Conservation (phyloP, 2,113 vertebrate genomes). For the Centropristis striata region DNA sequence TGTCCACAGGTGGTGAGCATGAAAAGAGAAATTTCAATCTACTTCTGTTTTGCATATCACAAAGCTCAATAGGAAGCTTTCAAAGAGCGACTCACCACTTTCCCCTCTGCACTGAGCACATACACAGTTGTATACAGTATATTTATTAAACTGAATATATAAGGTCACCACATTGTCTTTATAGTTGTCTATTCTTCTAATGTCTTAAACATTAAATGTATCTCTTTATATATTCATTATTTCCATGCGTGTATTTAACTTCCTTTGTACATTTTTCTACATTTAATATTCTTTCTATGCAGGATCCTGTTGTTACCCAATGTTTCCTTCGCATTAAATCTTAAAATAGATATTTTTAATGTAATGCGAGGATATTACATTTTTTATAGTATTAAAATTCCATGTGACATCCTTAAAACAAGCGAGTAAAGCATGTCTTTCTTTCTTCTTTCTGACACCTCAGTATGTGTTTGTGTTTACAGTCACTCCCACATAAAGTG, state of each 20-base stretch:
- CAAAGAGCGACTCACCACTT: neutral
- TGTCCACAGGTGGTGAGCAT: slow-evolving; percentile 56
- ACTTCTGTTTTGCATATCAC: slow-evolving; percentile 22
- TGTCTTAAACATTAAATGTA: neutral
- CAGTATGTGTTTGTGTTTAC: slow-evolving; percentile 71
- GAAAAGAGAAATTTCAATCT: slow-evolving; percentile 29
- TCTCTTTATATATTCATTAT: neutral
- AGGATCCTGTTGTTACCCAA: neutral
- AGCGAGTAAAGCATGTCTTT: slow-evolving; percentile 14
- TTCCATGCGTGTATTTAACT: neutral
- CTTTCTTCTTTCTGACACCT: slow-evolving; percentile 54
- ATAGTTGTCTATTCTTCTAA: neutral
- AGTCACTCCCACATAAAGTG: slow-evolving; percentile 71
- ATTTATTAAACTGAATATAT: slow-evolving; percentile 1
- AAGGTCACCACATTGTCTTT: neutral
- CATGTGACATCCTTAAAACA: slow-evolving; percentile 33
- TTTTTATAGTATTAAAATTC: slow-evolving; percentile 23
- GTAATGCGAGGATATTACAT: slow-evolving; percentile 8
- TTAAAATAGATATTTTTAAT: slow-evolving; percentile 21
- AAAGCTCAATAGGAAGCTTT: slow-evolving; percentile 20
- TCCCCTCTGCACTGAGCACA: slow-evolving; percentile 1
- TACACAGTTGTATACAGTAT: neutral
- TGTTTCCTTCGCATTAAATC: slow-evolving; percentile 14
- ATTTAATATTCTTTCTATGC: neutral
- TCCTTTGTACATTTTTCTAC: neutral